Percentiles rank a stretch among this genome's conserved stretches.
Evolutionary conservation across 2,797 vertebrate species (phyloP).

Genomic region (Dipus sagitta): DNA sequence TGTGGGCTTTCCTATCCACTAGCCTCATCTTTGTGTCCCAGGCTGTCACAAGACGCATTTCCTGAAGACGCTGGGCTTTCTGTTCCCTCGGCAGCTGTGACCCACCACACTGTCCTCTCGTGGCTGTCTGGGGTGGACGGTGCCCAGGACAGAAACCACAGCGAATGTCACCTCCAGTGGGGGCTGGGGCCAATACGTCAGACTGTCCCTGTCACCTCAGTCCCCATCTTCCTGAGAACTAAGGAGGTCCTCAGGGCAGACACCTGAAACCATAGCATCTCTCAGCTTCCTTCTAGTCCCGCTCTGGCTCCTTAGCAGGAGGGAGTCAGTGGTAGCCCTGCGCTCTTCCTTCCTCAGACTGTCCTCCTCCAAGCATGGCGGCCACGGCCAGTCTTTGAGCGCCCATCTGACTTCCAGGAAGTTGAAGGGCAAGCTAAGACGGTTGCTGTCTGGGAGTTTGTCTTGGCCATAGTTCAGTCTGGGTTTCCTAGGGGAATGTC

Average conservation of each 20-base stretch:
- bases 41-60: neutral
- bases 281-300: accelerated
- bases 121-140: too few relatives aligned
- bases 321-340: accelerated
- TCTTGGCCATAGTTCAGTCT: neutral
- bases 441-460: accelerated
- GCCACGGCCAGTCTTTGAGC: accelerated
- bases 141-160: too few relatives aligned
- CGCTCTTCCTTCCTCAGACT: too few relatives aligned
- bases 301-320: accelerated
- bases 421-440: neutral
- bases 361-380: neutral
- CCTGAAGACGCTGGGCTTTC: neutral
- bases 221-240: neutral
- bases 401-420: neutral
- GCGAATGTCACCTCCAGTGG: too few relatives aligned
- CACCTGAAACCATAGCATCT: neutral
- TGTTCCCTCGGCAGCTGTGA: neutral
- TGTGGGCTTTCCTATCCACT: neutral
- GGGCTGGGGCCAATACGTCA: too few relatives aligned
- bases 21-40: neutral
- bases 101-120: too few relatives aligned
- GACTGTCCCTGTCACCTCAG: neutral
- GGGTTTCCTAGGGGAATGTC: neutral
- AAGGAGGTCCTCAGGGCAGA: neutral